phyloP scores from a whole-genome alignment of 1,140 invertebrate species.

The Marisa cornuarietis region DNA sequence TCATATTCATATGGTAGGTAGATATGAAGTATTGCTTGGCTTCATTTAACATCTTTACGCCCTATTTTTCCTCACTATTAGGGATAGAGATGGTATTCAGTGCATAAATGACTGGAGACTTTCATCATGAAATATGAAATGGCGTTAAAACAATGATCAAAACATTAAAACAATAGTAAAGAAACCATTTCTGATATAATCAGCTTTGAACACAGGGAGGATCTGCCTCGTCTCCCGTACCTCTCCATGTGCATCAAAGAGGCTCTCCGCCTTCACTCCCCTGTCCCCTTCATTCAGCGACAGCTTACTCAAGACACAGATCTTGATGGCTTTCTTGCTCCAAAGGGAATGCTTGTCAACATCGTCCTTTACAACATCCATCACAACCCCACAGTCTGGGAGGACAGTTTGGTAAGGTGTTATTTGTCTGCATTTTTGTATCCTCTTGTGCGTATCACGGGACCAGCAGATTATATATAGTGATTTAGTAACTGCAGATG shows the following conservation, averaged over 20 bases:
- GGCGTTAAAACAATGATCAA: no score
- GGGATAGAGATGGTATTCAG: no score
- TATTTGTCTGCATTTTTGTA: no score
- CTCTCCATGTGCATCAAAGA: conserved; percentile 65
- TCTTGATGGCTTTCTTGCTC: conserved; percentile 28
- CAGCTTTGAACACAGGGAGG: conserved; percentile 34
- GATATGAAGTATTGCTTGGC: no score
- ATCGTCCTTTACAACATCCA: conserved; percentile 36
- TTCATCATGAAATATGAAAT: neutral
- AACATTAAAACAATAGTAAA: no score
- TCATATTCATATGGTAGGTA: no score
- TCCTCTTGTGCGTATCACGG: neutral
- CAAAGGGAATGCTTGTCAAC: conserved; percentile 31
- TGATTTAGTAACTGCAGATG: neutral
- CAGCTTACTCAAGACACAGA: conserved; percentile 50
- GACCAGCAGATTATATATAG: neutral
- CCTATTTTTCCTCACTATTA: neutral
- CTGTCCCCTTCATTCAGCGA: conserved; percentile 77
- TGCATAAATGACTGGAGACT: neutral
- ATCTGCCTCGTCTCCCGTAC: conserved; percentile 57
- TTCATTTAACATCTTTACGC: neutral
- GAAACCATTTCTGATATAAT: no score
- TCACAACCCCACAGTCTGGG: conserved; percentile 40
- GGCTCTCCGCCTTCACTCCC: conserved; percentile 59
- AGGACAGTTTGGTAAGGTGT: conserved; percentile 38